phyloP scores from a whole-genome alignment of 1,140 invertebrate genomes.

The Drosophila lowei region DNA sequence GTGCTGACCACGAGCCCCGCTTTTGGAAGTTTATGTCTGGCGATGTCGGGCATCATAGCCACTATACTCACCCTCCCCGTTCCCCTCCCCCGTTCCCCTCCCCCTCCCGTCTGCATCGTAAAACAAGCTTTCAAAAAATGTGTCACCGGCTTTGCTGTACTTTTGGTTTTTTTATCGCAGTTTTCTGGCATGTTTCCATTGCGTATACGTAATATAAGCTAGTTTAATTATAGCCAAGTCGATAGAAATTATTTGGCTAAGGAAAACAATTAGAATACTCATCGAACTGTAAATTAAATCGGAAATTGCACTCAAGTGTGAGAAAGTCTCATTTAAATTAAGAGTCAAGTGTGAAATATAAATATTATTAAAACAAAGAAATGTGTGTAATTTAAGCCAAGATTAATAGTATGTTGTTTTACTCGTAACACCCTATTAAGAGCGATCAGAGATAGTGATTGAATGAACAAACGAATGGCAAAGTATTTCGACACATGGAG shows the following conservation, averaged over 20 bases:
- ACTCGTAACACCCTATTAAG: conserved; percentile 21
- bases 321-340: conserved; percentile 22
- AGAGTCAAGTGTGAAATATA: neutral
- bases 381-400: conserved; percentile 18
- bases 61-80: neutral
- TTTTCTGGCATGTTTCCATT: conserved; percentile 49
- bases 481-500: conserved; percentile 21
- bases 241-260: neutral
- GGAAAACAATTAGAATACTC: conserved; percentile 51
- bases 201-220: conserved; percentile 66
- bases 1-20: conserved; percentile 68
- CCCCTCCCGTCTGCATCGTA: conserved; percentile 14
- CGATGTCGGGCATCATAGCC: conserved; percentile 18
- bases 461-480: neutral
- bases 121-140: conserved; percentile 73
- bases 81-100: neutral
- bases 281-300: conserved; percentile 14
- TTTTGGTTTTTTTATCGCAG: conserved; percentile 60
- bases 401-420: conserved; percentile 42
- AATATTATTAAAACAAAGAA: neutral
- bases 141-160: conserved; percentile 60
- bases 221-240: neutral
- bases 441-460: neutral
- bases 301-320: conserved; percentile 8
- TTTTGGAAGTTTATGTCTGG: conserved; percentile 64